Percentiles rank a stretch among this genome's conserved stretches.
Conservation (phyloP, 2,888 invertebrate species). For the Hylaea fasciaria region DNA sequence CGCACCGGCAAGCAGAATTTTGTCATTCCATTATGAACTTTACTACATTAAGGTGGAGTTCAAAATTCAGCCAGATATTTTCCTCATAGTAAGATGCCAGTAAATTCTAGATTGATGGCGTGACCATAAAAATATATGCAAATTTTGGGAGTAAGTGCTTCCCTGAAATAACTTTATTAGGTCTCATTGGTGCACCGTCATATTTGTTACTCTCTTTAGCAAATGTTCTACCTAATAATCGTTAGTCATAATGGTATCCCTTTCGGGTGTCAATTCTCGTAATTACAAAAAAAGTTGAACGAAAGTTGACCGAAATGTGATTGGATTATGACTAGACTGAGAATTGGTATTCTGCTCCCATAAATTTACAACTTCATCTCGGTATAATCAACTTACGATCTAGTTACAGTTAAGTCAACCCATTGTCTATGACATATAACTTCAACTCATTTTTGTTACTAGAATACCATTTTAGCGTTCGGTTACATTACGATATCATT, state of each 20-base stretch:
- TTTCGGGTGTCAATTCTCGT: background rate
- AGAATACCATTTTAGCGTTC: too few relatives aligned
- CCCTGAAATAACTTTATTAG: slow-evolving; percentile 31
- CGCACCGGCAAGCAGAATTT: background rate
- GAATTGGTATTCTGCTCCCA: too few relatives aligned
- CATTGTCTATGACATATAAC: too few relatives aligned
- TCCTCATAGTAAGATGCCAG: slow-evolving; percentile 3
- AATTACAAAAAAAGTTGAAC: too few relatives aligned
- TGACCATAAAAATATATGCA: slow-evolving; percentile 24
- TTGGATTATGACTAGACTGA: too few relatives aligned
- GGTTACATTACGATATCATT: too few relatives aligned
- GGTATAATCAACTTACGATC: too few relatives aligned
- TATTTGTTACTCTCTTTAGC: slow-evolving; percentile 4
- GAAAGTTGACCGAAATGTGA: too few relatives aligned
- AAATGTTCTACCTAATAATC: too few relatives aligned
- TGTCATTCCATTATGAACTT: background rate
- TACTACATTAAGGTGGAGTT: slow-evolving; percentile 1
- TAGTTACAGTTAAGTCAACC: too few relatives aligned
- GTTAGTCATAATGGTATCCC: background rate
- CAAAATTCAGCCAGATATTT: background rate
- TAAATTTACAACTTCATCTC: too few relatives aligned
- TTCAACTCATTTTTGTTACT: too few relatives aligned
- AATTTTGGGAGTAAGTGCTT: slow-evolving; percentile 22
- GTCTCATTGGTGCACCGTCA: slow-evolving; percentile 7
- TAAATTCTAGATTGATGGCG: slow-evolving; percentile 23